Conservation (phyloP, 1,140 invertebrate species). For the Episyrphus balteatus region DNA sequence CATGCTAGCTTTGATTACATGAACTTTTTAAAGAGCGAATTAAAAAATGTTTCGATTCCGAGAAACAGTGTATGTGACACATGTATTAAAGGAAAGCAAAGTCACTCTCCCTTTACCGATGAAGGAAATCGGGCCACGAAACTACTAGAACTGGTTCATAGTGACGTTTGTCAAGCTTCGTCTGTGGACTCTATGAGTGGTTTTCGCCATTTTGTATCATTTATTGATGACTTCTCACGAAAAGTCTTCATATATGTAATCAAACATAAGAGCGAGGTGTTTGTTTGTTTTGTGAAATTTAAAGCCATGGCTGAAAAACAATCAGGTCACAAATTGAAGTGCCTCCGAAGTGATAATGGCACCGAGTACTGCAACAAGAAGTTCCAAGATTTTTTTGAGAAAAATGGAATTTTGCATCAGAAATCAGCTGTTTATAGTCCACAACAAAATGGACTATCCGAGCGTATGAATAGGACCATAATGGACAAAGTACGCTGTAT, state of each 20-base stretch:
- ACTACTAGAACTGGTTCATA: constrained; percentile 27
- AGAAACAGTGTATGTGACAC: not conserved
- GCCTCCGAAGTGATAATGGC: constrained; percentile 20
- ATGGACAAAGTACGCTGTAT: constrained; percentile 15
- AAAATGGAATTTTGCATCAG: constrained; percentile 7
- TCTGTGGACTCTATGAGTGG: constrained; percentile 11
- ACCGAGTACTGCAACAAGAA: constrained; percentile 13
- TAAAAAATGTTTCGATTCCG: not conserved
- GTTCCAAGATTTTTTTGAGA: constrained; percentile 12
- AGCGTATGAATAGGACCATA: constrained; percentile 19
- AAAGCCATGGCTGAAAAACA: constrained; percentile 21
- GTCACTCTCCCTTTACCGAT: too few species aligned
- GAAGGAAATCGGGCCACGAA: constrained; percentile 2
- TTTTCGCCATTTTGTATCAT: constrained; percentile 15
- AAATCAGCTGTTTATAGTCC: constrained; percentile 16
- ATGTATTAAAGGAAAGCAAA: constrained; percentile 1
- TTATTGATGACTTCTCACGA: constrained; percentile 22
- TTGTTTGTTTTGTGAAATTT: constrained; percentile 14
- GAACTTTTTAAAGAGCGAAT: too few species aligned
- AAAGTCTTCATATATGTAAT: constrained; percentile 19
- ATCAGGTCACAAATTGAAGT: constrained; percentile 12
- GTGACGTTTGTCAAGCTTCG: constrained; percentile 34
- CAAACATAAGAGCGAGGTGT: constrained; percentile 17
- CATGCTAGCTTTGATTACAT: too few species aligned
- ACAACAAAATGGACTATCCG: constrained; percentile 24